These are phyloP conservation scores for Rhodeus uyekii DNA, from an alignment of 2,797 vertebrate genomes.

Conservation along the genomic window DNA sequence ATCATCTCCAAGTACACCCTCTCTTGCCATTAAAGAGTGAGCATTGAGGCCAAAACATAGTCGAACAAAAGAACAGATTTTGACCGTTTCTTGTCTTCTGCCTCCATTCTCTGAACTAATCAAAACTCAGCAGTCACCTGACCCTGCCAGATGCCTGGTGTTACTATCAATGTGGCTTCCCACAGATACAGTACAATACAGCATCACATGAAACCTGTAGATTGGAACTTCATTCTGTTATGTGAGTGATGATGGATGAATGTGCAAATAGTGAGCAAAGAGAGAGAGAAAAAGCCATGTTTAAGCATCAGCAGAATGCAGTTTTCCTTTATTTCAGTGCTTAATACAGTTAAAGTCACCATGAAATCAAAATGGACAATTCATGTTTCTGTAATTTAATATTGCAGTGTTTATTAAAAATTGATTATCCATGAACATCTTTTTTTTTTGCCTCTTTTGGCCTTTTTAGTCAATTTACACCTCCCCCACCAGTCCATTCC, in stretches of 20 bases:
- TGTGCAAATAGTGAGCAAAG: not conserved
- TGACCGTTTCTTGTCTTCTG: constrained; percentile 25
- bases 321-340: not conserved
- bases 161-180: constrained; percentile 20
- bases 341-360: not conserved
- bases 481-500: too few species aligned
- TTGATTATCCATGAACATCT: not conserved
- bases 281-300: not conserved
- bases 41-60: not conserved
- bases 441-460: too few species aligned
- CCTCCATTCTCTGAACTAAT: constrained; percentile 19
- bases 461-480: too few species aligned
- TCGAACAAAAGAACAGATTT: not conserved
- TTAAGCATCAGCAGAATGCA: not conserved
- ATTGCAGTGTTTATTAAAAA: not conserved
- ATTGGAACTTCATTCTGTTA: not conserved
- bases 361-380: not conserved
- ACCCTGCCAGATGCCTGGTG: constrained; percentile 5
- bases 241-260: not conserved
- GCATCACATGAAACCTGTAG: not conserved
- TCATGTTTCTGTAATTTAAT: not conserved
- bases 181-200: constrained; percentile 6
- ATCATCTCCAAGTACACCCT: constrained; percentile 15
- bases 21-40: not conserved
- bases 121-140: not conserved